These are phyloP conservation scores for Volucella inanis DNA, from an alignment of 2,888 invertebrate species.

Conservation along the genomic window DNA sequence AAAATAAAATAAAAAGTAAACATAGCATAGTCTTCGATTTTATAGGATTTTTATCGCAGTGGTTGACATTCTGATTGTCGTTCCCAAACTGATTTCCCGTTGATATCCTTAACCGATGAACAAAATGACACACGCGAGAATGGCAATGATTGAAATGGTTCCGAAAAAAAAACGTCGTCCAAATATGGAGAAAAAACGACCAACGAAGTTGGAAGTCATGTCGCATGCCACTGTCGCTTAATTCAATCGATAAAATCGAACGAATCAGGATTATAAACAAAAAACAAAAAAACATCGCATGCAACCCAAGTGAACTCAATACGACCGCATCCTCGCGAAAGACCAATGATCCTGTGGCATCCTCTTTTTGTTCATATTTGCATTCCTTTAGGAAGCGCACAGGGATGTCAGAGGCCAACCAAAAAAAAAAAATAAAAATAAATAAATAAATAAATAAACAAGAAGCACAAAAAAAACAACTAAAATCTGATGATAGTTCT, in stretches of 20 bases:
- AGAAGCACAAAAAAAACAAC: slow-evolving; percentile 23
- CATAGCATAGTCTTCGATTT: slow-evolving; percentile 19
- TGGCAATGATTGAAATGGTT: slow-evolving; percentile 63
- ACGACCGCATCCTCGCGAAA: slow-evolving; percentile 68
- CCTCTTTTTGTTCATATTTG: slow-evolving; percentile 54
- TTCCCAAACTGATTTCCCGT: slow-evolving; percentile 72
- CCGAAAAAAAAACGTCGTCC: not conserved
- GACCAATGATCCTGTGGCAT: slow-evolving; percentile 63
- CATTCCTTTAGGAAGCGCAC: slow-evolving; percentile 51
- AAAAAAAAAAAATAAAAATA: slow-evolving; percentile 9
- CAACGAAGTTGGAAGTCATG: slow-evolving; percentile 41
- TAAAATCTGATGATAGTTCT: slow-evolving; percentile 67
- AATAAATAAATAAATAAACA: slow-evolving; percentile 12
- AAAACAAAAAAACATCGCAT: slow-evolving; percentile 32
- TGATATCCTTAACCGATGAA: slow-evolving; percentile 73
- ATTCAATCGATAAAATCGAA: slow-evolving; percentile 63
- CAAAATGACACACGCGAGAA: slow-evolving; percentile 60
- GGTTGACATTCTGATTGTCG: slow-evolving; percentile 72
- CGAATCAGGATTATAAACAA: not conserved
- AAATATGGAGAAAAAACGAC: too few species aligned
- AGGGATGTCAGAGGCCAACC: slow-evolving; percentile 27
- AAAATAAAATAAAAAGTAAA: not conserved
- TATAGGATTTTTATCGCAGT: slow-evolving; percentile 22
- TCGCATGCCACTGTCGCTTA: slow-evolving; percentile 52
- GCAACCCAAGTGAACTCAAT: slow-evolving; percentile 60